Conservation (phyloP, 2,797 vertebrate species). For the Amphiprion clarkii region DNA sequence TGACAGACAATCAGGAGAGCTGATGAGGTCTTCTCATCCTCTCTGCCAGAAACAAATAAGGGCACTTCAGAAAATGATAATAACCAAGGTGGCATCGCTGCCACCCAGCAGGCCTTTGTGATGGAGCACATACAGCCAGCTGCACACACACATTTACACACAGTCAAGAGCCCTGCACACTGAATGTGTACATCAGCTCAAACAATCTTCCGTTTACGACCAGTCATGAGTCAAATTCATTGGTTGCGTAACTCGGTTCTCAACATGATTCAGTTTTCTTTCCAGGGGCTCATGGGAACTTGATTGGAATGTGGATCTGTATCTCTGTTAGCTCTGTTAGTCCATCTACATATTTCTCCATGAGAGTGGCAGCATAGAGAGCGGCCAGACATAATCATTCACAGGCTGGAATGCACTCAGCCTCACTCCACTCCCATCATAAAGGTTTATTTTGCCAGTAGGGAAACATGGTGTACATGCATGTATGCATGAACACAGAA, state of each 20-base stretch:
- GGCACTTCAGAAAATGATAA: background rate
- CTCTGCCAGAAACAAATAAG: background rate
- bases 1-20: background rate
- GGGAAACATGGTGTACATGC: constrained; percentile 9
- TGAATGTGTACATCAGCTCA: background rate
- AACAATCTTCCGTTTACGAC: constrained; percentile 3
- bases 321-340: constrained; percentile 47
- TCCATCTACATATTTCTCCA: constrained; percentile 44
- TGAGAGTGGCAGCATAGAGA: constrained; percentile 38
- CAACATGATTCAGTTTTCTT: constrained; percentile 41
- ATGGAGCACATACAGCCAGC: background rate
- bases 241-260: constrained; percentile 51
- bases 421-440: constrained; percentile 40
- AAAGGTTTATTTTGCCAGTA: constrained; percentile 29
- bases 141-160: background rate
- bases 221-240: background rate
- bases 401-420: constrained; percentile 56
- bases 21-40: background rate
- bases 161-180: background rate
- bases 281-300: constrained; percentile 47
- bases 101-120: background rate
- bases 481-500: constrained; percentile 1
- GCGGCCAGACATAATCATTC: constrained; percentile 50
- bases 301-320: constrained; percentile 55
- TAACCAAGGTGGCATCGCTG: background rate